Percentiles rank a stretch among this genome's conserved stretches.
Conservation (phyloP, 2,797 vertebrate genomes). For the Cryptoprocta ferox region DNA sequence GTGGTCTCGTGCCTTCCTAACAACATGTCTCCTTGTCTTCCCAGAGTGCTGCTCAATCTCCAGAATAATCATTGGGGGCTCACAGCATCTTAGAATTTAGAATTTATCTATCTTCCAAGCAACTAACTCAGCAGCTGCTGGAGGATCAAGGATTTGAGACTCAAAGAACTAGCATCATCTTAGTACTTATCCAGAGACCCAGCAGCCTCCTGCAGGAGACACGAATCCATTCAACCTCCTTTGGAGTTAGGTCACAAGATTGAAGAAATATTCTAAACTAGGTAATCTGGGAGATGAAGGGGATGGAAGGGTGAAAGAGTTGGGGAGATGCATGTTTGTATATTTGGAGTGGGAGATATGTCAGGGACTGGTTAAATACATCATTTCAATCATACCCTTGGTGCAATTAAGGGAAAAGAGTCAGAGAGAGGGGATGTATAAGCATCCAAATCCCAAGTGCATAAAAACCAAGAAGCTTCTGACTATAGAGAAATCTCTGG, state of each 20-base stretch:
- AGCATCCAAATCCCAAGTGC: background rate
- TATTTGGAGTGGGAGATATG: background rate
- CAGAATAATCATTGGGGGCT: background rate
- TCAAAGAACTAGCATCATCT: background rate
- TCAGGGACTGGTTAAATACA: background rate
- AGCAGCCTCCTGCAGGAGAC: background rate
- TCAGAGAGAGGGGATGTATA: background rate
- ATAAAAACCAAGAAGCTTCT: background rate
- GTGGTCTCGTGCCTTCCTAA: background rate
- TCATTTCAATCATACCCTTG: background rate
- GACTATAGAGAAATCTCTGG: background rate
- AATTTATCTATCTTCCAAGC: background rate
- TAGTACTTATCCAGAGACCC: background rate
- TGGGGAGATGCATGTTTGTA: background rate
- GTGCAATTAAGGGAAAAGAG: background rate
- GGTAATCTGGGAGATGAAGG: background rate
- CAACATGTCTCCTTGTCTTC: background rate
- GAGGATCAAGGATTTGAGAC: background rate
- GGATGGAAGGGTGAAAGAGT: background rate
- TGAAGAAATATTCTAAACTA: background rate
- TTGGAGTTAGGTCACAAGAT: background rate
- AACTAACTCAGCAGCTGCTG: background rate
- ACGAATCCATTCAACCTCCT: background rate
- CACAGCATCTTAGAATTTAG: background rate
- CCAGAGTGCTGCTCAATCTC: background rate